phyloP scores from a whole-genome alignment of 2,797 vertebrate genomes.

The Sebastes steindachneri region DNA sequence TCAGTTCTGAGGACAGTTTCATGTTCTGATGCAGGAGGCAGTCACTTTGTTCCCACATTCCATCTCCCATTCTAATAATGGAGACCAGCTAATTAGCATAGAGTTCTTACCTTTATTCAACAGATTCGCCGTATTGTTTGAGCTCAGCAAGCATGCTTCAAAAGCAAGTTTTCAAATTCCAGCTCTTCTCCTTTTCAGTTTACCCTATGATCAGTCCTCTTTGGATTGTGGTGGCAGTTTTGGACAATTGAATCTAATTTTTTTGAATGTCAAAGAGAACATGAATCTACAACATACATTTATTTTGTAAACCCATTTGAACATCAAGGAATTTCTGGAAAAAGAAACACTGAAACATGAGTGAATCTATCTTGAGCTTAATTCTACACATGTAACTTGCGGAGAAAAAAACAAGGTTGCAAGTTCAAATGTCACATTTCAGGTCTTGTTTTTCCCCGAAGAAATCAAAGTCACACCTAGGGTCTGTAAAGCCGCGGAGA shows the following conservation, averaged over 20 bases:
- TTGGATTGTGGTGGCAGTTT: constrained; percentile 61
- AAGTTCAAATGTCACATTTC: constrained; percentile 43
- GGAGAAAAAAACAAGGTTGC: constrained; percentile 19
- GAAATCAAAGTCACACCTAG: constrained; percentile 46
- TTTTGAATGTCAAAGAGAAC: constrained; percentile 46
- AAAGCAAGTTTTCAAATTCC: constrained; percentile 71
- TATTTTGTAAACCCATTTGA: constrained; percentile 34
- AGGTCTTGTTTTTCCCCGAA: constrained; percentile 26
- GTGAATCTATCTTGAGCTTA: constrained; percentile 19
- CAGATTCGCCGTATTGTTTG: constrained; percentile 74
- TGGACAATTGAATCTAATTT: constrained; percentile 11
- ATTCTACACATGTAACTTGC: constrained; percentile 13
- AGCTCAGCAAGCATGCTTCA: constrained; percentile 72
- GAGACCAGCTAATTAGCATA: constrained; percentile 85
- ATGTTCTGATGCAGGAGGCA: constrained; percentile 84
- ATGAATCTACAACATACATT: constrained; percentile 17
- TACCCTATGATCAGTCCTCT: constrained; percentile 61
- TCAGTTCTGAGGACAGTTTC: constrained; percentile 87
- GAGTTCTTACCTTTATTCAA: constrained; percentile 80
- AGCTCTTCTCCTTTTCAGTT: constrained; percentile 57
- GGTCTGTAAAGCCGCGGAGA: constrained; percentile 23
- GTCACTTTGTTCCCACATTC: constrained; percentile 83
- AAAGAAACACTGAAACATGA: constrained; percentile 6
- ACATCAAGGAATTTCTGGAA: constrained; percentile 4
- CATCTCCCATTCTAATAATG: constrained; percentile 85